phyloP scores from a whole-genome alignment of 2,888 invertebrate species.

The Andrena chrysosceles region DNA sequence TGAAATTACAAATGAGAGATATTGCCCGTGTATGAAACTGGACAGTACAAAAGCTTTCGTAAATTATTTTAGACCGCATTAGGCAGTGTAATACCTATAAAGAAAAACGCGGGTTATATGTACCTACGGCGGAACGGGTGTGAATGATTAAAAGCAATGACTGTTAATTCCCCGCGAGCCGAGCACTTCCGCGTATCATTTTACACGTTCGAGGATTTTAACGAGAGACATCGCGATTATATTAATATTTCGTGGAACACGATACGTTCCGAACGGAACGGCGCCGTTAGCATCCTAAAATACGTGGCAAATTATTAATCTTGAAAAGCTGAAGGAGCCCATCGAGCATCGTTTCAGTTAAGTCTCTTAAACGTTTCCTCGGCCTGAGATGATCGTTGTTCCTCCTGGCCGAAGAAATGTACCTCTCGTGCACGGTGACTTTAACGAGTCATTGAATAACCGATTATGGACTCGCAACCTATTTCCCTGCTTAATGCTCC shows the following conservation, averaged over 20 bases:
- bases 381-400: background rate
- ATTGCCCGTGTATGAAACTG: too few species aligned
- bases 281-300: conserved; percentile 28
- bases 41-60: background rate
- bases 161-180: conserved; percentile 19
- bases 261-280: conserved; percentile 3
- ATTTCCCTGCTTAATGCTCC: conserved; percentile 5
- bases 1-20: background rate
- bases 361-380: background rate
- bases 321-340: background rate
- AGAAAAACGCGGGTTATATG: background rate
- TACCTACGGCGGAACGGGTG: background rate
- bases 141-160: conserved; percentile 25
- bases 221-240: conserved; percentile 33
- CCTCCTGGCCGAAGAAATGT: background rate
- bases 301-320: conserved; percentile 32
- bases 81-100: background rate
- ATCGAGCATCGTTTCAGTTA: background rate
- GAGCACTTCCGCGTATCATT: conserved; percentile 32
- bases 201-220: conserved; percentile 30
- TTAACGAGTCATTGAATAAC: conserved; percentile 26
- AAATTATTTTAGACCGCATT: conserved; percentile 2
- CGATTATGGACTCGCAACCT: background rate
- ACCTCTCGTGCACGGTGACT: conserved; percentile 3
- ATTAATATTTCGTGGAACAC: conserved; percentile 47